Conservation (phyloP, 2,797 vertebrate genomes). For the Tauraco hartlaubi region DNA sequence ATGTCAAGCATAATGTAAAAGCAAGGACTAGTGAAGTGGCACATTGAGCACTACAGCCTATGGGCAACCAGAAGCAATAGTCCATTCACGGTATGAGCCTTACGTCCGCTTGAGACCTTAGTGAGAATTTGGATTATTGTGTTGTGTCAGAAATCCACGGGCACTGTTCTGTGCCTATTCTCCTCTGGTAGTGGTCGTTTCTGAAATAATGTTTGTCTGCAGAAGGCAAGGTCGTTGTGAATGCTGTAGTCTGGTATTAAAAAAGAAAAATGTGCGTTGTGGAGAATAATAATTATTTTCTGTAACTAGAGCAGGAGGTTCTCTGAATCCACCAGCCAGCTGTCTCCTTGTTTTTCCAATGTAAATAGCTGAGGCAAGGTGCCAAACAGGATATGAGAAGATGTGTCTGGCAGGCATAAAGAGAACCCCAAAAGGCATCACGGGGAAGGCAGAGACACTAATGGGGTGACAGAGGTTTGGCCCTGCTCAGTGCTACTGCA, state of each 20-base stretch:
- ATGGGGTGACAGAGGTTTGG: background rate
- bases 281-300: slow-evolving; percentile 37
- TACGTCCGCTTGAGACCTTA: background rate
- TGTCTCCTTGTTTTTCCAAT: slow-evolving; percentile 23
- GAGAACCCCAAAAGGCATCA: background rate
- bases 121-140: background rate
- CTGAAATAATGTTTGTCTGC: slow-evolving; percentile 26
- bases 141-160: background rate
- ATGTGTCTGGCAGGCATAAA: background rate
- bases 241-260: slow-evolving; percentile 34
- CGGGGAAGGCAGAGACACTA: background rate
- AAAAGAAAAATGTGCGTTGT: background rate
- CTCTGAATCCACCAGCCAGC: slow-evolving; percentile 47
- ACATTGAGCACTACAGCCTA: background rate
- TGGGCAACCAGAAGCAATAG: background rate
- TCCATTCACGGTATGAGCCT: background rate
- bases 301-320: slow-evolving; percentile 51
- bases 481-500: background rate
- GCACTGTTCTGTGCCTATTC: background rate
- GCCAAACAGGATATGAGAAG: background rate
- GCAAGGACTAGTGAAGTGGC: background rate
- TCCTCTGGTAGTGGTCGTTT: background rate
- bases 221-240: slow-evolving; percentile 26
- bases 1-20: background rate
- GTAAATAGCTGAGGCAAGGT: slow-evolving; percentile 1